These are phyloP conservation scores for Ploceus nigricollis DNA, from an alignment of 2,113 vertebrate species.

Conservation along the genomic window DNA sequence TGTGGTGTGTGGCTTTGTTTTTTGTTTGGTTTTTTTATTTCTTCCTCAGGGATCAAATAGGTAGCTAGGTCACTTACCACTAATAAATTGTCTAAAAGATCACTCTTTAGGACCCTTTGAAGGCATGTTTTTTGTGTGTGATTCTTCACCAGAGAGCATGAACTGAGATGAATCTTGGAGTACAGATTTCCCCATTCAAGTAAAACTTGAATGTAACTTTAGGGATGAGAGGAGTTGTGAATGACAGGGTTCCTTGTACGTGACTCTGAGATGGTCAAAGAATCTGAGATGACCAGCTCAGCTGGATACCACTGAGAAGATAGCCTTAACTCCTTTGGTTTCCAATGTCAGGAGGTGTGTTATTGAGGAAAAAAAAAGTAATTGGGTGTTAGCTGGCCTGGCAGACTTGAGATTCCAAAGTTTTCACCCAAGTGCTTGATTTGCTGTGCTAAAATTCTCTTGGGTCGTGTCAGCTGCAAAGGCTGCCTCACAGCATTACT, in stretches of 20 bases:
- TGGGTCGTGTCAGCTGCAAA: slow-evolving; percentile 25
- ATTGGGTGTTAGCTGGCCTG: neutral
- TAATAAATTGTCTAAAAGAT: neutral
- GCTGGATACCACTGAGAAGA: neutral
- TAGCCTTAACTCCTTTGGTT: neutral
- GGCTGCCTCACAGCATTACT: slow-evolving; percentile 44
- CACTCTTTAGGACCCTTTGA: neutral
- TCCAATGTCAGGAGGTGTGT: neutral
- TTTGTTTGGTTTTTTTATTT: neutral
- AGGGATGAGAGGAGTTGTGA: neutral
- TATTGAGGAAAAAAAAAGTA: neutral
- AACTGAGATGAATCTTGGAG: neutral
- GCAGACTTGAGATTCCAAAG: neutral
- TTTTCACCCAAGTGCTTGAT: slow-evolving; percentile 42
- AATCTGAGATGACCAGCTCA: neutral
- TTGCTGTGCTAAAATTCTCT: slow-evolving; percentile 19
- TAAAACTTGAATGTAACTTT: neutral
- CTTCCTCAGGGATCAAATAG: neutral
- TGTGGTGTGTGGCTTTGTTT: neutral
- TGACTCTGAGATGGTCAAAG: neutral
- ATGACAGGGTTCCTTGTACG: neutral
- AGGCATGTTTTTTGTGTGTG: neutral
- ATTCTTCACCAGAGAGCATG: neutral
- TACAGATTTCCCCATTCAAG: neutral
- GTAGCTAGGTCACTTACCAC: neutral